Evolutionary conservation across 2,888 invertebrate genomes (phyloP), one percentile per base, ranked within the genome.

Genomic region (Cantharis rufa): DNA sequence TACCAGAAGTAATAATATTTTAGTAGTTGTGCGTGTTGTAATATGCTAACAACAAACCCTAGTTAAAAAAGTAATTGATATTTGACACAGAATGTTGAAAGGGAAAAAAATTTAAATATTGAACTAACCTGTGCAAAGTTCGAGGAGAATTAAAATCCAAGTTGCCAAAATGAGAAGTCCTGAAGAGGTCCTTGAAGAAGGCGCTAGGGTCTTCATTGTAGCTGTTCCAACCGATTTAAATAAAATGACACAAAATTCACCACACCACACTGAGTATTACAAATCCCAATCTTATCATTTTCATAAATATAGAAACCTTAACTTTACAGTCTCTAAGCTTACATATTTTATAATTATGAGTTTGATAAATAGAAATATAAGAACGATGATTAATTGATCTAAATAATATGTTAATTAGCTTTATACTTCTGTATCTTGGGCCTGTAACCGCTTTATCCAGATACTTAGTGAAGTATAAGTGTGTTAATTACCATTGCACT

Each of bases 71-170:
- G 74, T 75, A 77, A 75, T 69, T 74, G 62, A 70, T 74, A 71
- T 75, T 72, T 74, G 72, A 71, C 75, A 71, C 28, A 73, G 27
- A 78, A 74, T 24, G 78, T 66, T 66, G 68, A 71, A 77, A 27
- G 16, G 27, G 32, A 70, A 48, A 63, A 64, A 32, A 63, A 61
- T 62, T 62, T 62, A 66, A 28, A 69, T 71, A 71, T 70, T 69
- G 72, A 64, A 75, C 82, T 79, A 79, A 86, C 86, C 86, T 85
- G 85, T 84, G 81, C 85, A 85, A 79, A 85, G 83, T 78, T 86
- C 84, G 82, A 86, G 80, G 74, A 85, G 81, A 80, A 85, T 83
- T 77, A 85, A 81, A 76, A 85, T 82, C 85, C 85, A 86, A 74
- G 84, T 84, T 75, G 85, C 83, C 79, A 84, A 78, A 28, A 84